These are phyloP conservation scores for Phainopepla nitens DNA, from an alignment of 2,113 vertebrate genomes.

Conservation along the genomic window DNA sequence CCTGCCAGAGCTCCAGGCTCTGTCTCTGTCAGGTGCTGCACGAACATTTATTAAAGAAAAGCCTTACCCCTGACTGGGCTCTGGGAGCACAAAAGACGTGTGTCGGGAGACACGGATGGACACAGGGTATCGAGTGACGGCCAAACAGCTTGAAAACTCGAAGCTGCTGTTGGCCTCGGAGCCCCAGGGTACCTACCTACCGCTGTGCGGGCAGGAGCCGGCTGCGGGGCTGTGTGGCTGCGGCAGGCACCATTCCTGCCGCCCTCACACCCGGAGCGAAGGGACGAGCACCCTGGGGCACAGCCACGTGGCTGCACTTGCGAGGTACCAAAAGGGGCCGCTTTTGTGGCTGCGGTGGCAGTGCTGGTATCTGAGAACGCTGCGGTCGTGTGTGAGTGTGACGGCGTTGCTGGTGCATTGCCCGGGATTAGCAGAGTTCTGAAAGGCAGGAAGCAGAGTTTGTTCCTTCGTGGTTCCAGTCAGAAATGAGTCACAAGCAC, in stretches of 20 bases:
- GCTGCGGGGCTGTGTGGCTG: not conserved
- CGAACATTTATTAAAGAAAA: not conserved
- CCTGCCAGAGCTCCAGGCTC: not conserved
- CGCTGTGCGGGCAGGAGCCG: too few species aligned
- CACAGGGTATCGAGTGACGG: not conserved
- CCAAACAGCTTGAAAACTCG: not conserved
- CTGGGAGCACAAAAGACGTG: not conserved
- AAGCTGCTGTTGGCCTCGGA: not conserved
- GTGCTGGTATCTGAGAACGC: not conserved
- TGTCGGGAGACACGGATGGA: not conserved
- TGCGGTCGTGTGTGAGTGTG: rapidly evolving
- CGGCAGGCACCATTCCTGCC: not conserved
- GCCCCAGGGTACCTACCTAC: rapidly evolving
- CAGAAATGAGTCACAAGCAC: not conserved
- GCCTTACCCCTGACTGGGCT: rapidly evolving
- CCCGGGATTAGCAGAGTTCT: not conserved
- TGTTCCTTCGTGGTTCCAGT: not conserved
- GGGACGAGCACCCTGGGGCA: too few species aligned
- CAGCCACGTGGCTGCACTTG: not conserved
- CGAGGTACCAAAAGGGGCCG: not conserved
- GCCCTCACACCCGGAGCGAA: not conserved
- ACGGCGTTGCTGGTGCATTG: not conserved
- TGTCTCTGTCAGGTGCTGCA: not conserved
- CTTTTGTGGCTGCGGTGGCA: not conserved
- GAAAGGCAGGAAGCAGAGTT: not conserved